Conservation (phyloP, 2,113 vertebrate genomes). For the Saimiri boliviensis region DNA sequence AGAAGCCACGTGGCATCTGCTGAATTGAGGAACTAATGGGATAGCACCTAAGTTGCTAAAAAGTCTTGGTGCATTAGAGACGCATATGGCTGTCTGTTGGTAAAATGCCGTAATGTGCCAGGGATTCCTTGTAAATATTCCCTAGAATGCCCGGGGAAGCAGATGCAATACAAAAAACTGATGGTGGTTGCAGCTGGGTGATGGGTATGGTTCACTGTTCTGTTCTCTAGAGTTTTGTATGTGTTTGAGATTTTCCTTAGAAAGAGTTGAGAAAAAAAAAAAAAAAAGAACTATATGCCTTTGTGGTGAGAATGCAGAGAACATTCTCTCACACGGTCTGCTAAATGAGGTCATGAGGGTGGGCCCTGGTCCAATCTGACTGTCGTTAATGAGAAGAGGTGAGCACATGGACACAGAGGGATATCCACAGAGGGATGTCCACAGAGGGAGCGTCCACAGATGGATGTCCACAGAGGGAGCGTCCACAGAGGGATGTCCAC, state of each 20-base stretch:
- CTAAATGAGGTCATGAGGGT: too few species aligned
- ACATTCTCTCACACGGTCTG: accelerated
- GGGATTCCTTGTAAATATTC: neutral
- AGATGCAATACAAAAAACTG: too few species aligned
- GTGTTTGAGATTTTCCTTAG: neutral
- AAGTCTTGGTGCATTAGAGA: neutral
- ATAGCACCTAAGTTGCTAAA: neutral
- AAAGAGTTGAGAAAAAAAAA: neutral
- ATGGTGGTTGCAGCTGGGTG: too few species aligned
- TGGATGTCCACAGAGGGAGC: too few species aligned
- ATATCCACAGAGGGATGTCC: neutral
- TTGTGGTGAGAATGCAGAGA: neutral
- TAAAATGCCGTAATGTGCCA: neutral
- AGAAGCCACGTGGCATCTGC: accelerated
- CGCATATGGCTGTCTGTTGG: accelerated
- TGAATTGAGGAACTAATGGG: neutral
- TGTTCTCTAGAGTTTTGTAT: neutral
- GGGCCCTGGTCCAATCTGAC: neutral
- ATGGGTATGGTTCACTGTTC: neutral
- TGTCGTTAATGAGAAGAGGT: neutral
- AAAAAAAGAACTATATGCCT: neutral
- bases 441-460: too few species aligned
- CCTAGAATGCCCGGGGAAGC: accelerated
- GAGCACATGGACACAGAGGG: neutral
- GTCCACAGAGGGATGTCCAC: too few species aligned